These are phyloP conservation scores for Catocala fraxini DNA, from an alignment of 2,888 invertebrate genomes.

Conservation along the genomic window DNA sequence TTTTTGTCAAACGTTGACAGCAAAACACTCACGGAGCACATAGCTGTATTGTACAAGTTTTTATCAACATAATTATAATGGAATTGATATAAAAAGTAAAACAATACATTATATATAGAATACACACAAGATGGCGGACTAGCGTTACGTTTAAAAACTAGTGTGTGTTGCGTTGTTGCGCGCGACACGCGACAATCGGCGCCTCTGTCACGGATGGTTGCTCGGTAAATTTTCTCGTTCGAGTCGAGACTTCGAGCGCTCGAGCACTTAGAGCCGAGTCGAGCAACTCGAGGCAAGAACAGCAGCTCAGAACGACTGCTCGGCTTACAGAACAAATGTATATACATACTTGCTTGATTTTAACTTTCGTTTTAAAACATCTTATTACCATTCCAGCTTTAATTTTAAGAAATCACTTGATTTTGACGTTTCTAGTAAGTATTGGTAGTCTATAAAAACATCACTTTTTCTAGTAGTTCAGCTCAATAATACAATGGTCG, in stretches of 20 bases:
- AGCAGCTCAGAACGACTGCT: constrained; percentile 2
- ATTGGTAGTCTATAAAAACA: too few species aligned
- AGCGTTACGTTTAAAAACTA: constrained; percentile 19
- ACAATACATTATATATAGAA: constrained; percentile 20
- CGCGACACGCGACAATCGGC: constrained; percentile 22
- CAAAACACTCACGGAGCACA: too few species aligned
- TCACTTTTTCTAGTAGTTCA: too few species aligned
- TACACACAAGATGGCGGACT: constrained; percentile 33
- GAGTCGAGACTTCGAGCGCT: constrained; percentile 14
- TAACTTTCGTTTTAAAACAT: background rate
- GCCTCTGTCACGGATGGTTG: constrained; percentile 67
- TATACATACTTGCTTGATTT: too few species aligned
- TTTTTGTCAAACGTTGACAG: too few species aligned
- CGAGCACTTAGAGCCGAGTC: constrained; percentile 21
- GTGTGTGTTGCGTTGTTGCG: constrained; percentile 17
- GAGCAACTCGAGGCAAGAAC: constrained; percentile 1
- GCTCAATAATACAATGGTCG: too few species aligned
- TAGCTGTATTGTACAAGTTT: too few species aligned
- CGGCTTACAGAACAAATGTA: too few species aligned
- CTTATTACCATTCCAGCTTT: too few species aligned
- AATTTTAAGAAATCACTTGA: too few species aligned
- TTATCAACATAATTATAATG: too few species aligned
- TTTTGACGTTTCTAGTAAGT: too few species aligned
- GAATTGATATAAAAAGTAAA: constrained; percentile 8
- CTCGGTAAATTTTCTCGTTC: constrained; percentile 69